phyloP scores from a whole-genome alignment of 1,140 invertebrate genomes.

The Sinonovacula constricta region DNA sequence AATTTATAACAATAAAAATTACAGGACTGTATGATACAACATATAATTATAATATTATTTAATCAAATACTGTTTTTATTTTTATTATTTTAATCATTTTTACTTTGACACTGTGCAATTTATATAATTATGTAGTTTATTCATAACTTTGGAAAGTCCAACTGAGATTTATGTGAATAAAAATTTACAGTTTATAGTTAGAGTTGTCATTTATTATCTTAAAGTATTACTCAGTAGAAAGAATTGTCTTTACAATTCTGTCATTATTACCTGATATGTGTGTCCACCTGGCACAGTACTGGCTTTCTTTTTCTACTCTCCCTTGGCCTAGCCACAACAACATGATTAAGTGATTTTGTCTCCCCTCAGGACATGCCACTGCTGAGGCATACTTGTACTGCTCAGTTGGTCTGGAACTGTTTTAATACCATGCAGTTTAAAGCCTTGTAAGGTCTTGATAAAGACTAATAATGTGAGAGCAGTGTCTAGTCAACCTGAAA shows the following conservation, averaged over 20 bases:
- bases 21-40: no score
- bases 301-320: conserved; percentile 53
- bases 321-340: conserved; percentile 51
- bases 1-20: no score
- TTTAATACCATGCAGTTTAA: conserved; percentile 46
- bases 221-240: neutral
- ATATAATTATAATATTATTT: no score
- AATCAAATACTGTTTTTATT: no score
- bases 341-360: conserved; percentile 52
- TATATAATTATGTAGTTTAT: no score
- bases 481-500: no score
- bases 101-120: no score
- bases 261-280: conserved; percentile 14
- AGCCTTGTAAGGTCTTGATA: no score
- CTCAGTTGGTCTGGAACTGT: conserved; percentile 47
- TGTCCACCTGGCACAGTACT: conserved; percentile 46
- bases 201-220: neutral
- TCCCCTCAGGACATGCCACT: conserved; percentile 53
- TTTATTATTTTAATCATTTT: no score
- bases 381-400: conserved; percentile 52
- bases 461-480: no score
- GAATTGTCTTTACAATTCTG: neutral
- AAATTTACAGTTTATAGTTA: neutral
- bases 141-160: no score
- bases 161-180: no score